phyloP scores from a whole-genome alignment of 2,888 invertebrate species.

The Drosophila emarginata region DNA sequence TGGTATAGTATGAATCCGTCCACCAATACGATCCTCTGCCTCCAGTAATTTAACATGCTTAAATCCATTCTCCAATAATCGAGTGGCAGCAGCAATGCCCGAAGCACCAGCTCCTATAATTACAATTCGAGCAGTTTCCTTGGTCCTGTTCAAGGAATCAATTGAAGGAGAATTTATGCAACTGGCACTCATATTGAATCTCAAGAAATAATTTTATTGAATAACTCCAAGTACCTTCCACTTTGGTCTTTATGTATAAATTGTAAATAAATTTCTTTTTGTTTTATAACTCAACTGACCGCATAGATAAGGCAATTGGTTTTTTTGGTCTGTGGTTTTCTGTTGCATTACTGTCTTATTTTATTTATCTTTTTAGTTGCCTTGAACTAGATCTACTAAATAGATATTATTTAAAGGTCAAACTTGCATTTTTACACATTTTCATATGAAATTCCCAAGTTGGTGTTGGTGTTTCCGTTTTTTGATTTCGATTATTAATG shows the following conservation, averaged over 20 bases:
- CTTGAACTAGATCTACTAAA: no score
- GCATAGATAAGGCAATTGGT: not conserved
- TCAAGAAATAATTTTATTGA: not conserved
- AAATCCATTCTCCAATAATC: conserved; percentile 81
- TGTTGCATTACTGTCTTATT: not conserved
- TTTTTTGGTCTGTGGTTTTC: not conserved
- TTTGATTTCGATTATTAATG: not conserved
- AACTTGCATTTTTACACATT: no score
- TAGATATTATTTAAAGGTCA: not conserved
- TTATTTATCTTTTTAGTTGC: no score
- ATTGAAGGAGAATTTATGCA: not conserved
- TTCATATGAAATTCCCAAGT: no score
- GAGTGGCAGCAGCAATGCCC: conserved; percentile 82
- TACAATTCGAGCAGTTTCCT: conserved; percentile 74
- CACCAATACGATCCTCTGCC: conserved; percentile 86
- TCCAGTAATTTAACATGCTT: conserved; percentile 85
- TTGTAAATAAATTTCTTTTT: not conserved
- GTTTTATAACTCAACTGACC: not conserved
- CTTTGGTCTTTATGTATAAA: not conserved
- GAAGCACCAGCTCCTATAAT: conserved; percentile 81
- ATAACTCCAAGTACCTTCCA: not conserved
- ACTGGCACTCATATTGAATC: conserved; percentile 3
- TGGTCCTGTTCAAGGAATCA: conserved; percentile 27
- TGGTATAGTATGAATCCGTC: conserved; percentile 84
- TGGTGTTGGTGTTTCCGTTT: no score